A percentile compares a stretch with the other conserved stretches of the same genome.
These are phyloP conservation scores for Fringilla coelebs DNA, from an alignment of 2,797 vertebrate genomes.

Conservation along the genomic window DNA sequence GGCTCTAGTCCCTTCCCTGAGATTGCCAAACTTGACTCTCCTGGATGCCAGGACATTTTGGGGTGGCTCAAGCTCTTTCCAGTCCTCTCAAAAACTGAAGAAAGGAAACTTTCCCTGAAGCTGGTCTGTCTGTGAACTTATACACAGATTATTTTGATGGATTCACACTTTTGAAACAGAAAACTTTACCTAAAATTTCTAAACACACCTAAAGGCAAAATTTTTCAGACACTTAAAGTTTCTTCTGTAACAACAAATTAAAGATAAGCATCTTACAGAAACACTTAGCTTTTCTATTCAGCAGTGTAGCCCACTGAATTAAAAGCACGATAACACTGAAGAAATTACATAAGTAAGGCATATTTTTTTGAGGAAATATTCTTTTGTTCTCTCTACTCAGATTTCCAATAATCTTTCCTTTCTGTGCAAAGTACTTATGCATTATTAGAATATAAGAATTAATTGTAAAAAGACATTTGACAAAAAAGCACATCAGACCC, in stretches of 20 bases:
- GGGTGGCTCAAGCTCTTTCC: not conserved
- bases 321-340: not conserved
- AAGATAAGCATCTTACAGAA: not conserved
- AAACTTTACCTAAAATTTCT: not conserved
- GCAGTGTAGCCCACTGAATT: not conserved
- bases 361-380: not conserved
- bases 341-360: not conserved
- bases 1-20: not conserved
- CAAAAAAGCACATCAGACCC: not conserved
- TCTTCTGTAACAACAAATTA: not conserved
- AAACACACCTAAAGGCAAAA: not conserved
- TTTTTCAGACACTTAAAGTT: not conserved
- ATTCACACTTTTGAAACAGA: not conserved
- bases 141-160: not conserved
- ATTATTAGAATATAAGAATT: not conserved
- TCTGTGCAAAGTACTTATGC: not conserved
- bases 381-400: not conserved
- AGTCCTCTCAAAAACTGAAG: not conserved
- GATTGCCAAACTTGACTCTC: not conserved
- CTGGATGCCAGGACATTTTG: not conserved
- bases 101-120: not conserved
- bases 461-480: not conserved
- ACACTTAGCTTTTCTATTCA: not conserved
- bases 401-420: not conserved
- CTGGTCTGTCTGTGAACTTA: not conserved